Conservation (phyloP, 2,888 invertebrate species). For the Thera britannica region DNA sequence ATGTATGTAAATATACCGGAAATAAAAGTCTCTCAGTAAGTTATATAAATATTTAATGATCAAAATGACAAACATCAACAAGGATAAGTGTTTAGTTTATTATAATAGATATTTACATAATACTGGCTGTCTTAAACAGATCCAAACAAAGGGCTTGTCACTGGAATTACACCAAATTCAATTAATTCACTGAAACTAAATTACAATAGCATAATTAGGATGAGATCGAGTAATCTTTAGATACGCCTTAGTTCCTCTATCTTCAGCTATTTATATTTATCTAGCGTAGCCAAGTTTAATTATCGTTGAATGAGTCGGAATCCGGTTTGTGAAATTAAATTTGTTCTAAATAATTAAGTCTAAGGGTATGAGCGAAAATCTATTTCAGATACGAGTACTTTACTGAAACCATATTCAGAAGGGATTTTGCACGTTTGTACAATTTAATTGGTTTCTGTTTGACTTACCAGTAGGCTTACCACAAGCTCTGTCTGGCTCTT, state of each 20-base stretch:
- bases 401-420: conserved; percentile 14
- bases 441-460: conserved; percentile 15
- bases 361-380: conserved; percentile 10
- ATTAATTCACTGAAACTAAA: neutral
- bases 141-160: neutral
- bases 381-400: conserved; percentile 4
- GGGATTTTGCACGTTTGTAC: conserved; percentile 18
- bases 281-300: conserved; percentile 1
- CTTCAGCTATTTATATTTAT: neutral
- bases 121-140: too few species aligned
- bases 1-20: too few species aligned
- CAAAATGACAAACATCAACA: too few species aligned
- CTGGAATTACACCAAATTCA: neutral
- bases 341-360: conserved; percentile 21
- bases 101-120: too few species aligned
- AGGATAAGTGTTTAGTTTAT: too few species aligned
- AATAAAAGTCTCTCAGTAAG: too few species aligned
- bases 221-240: neutral
- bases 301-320: conserved; percentile 11
- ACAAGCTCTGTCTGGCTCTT: too few species aligned
- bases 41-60: too few species aligned
- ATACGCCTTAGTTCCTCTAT: neutral
- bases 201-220: neutral
- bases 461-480: conserved; percentile 12
- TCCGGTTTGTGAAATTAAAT: conserved; percentile 15